A percentile compares a stretch with the other conserved stretches of the same genome.
Evolutionary conservation across 2,888 invertebrate species (phyloP).

Genomic region (Polydrusus tereticollis): DNA sequence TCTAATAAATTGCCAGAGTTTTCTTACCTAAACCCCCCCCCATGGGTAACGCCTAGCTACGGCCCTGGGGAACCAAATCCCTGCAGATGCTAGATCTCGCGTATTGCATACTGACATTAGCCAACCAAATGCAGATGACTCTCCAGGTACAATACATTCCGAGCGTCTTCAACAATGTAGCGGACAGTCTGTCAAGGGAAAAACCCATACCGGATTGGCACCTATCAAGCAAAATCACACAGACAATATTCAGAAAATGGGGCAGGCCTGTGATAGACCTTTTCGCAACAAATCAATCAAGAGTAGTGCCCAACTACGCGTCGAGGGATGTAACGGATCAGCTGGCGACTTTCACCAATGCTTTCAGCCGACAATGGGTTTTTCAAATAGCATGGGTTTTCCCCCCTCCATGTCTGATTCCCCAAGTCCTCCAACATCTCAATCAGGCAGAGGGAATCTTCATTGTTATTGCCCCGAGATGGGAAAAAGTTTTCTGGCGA

Average conservation of each 20-base stretch:
- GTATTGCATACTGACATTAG: not conserved
- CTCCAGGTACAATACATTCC: not conserved
- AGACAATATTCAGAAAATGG: conserved; percentile 46
- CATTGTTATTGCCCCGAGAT: no score
- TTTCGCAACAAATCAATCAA: conserved; percentile 48
- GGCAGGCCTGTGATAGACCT: conserved; percentile 49
- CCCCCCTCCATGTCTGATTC: no score
- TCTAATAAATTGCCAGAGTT: no score
- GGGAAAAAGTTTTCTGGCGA: no score
- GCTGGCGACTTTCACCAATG: no score
- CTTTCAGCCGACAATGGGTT: no score
- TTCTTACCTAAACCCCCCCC: no score
- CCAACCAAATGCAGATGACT: not conserved
- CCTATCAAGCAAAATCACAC: conserved; percentile 24
- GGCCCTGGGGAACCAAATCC: no score
- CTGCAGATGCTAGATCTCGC: not conserved
- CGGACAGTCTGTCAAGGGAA: conserved; percentile 13
- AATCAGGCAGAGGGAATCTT: no score
- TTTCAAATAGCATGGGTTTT: no score
- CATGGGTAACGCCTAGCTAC: no score
- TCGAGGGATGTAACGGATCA: conserved; percentile 35
- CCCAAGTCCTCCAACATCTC: no score
- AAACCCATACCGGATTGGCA: conserved; percentile 47
- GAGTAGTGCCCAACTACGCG: conserved; percentile 45
- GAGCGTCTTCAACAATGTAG: not conserved